Percentiles rank a stretch among this genome's conserved stretches.
Conservation (phyloP, 2,888 invertebrate species). For the Campaea margaritaria region DNA sequence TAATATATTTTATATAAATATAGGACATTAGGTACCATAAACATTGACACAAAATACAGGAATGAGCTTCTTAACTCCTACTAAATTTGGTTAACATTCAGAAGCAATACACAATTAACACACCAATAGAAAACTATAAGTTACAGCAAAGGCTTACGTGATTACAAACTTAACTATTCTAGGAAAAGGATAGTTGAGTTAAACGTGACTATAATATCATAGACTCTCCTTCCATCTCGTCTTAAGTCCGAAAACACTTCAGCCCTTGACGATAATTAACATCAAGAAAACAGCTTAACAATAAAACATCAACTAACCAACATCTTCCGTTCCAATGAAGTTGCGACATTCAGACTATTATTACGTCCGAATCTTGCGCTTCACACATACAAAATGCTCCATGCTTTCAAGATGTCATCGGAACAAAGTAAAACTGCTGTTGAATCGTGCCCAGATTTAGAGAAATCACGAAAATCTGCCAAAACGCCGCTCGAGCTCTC, state of each 20-base stretch:
- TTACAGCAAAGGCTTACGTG: neutral
- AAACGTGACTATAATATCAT: neutral
- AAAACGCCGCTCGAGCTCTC: constrained; percentile 17
- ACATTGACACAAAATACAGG: constrained; percentile 13
- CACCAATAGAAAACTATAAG: neutral
- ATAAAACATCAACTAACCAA: neutral
- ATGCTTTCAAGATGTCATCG: neutral
- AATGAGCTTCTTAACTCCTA: constrained; percentile 5
- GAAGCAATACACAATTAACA: neutral
- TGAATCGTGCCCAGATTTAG: neutral
- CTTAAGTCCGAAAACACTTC: constrained; percentile 1
- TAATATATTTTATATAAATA: neutral
- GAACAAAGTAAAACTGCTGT: constrained; percentile 1
- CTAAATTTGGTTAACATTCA: neutral
- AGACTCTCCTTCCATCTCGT: neutral
- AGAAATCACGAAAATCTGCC: constrained; percentile 13
- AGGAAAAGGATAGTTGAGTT: neutral
- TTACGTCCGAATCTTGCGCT: constrained; percentile 2
- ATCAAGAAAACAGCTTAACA: constrained; percentile 3
- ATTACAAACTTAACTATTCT: constrained; percentile 8
- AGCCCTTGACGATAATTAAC: constrained; percentile 5
- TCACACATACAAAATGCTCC: neutral
- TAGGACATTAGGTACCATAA: neutral
- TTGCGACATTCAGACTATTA: neutral
- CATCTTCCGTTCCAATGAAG: constrained; percentile 1